Base-by-base conservation (phyloP, 2,888 invertebrate genomes). In the Drosophila rellima region DNA sequence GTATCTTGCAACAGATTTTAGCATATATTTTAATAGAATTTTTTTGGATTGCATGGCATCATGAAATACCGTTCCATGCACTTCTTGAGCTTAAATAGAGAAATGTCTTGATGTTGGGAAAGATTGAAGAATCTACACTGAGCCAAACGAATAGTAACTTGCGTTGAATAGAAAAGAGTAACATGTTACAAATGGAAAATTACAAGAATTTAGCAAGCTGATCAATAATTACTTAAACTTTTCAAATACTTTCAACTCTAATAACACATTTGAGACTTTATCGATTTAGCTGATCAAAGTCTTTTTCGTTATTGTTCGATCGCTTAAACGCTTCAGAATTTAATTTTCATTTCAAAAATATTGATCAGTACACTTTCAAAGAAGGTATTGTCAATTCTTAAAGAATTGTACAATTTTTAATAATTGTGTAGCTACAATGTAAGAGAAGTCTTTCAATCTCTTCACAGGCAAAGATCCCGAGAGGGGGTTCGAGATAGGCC, bases 11-110 rank as follows among this genome's bases (percentile, higher is more conserved):
- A 72, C 68, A 81, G 55, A 51, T 62, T 63, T 66, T 55, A 66
- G 86, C 86, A 87, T 83, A 78, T 64, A 69, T 75, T 83, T 86
- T 78, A 55, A 70, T 67, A 60, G 67, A 64, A 70, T 65, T 68
- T 63, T 15, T 33, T 55, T 69, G 44, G 42, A 57, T 18, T 66
- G 70, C 59, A 75, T 61, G 50, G 56, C 33, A 62, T 48, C 52
- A 74, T 59, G 50, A 78, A 75, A 52, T 73, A 78, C 78, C 75
- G 78, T 75, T 74, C 68, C 45, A 74, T 78, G 75, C 78, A 75
- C 75, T 69, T 64, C 75, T 73, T 60, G 60, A 50, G 56, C 48
- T 62, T 17, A 54, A 26, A 40, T 29, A 17, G 40, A 39, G 20
- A 37, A 45, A 54, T 26, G n/a, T 29, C 18, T 65, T n/a, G 7